These are phyloP conservation scores for Chrysogorgia sp. DNA, from an alignment of 92 coral and sea anemone genomes.

Conservation along the genomic window DNA sequence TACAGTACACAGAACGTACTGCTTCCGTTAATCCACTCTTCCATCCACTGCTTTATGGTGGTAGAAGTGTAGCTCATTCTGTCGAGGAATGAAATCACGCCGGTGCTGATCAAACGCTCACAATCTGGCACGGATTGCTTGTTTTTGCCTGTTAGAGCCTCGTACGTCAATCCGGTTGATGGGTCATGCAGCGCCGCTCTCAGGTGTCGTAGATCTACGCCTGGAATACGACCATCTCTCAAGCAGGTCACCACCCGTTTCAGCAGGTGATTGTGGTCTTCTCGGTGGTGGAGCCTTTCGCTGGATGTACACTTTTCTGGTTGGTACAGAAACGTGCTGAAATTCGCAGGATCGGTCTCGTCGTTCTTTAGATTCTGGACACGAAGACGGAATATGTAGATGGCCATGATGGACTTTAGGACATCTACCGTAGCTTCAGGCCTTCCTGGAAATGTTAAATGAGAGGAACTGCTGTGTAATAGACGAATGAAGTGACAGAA, in stretches of 20 bases:
- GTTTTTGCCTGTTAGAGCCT: slow-evolving; percentile 73
- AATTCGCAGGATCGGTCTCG: slow-evolving; percentile 64
- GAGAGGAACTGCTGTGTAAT: too few relatives aligned
- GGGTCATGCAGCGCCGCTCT: slow-evolving; percentile 67
- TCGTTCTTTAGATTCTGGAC: slow-evolving; percentile 45
- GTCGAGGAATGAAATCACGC: slow-evolving; percentile 58
- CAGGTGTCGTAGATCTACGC: slow-evolving; percentile 45
- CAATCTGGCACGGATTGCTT: slow-evolving; percentile 78
- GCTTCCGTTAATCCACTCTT: too few relatives aligned
- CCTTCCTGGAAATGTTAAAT: slow-evolving; percentile 7
- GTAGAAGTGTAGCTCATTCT: slow-evolving; percentile 29
- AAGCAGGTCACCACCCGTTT: slow-evolving; percentile 56
- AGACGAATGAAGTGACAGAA: too few relatives aligned
- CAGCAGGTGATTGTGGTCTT: slow-evolving; percentile 72
- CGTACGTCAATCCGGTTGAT: slow-evolving; percentile 69
- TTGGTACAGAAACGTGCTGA: slow-evolving; percentile 56
- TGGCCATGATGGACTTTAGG: slow-evolving; percentile 63
- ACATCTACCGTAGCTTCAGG: slow-evolving; percentile 56
- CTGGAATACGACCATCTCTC: slow-evolving; percentile 65
- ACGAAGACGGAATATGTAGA: slow-evolving; percentile 57
- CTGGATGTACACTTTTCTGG: slow-evolving; percentile 61
- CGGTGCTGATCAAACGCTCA: slow-evolving; percentile 60
- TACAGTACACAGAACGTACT: too few relatives aligned
- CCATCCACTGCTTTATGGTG: too few relatives aligned
- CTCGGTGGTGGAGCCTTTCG: slow-evolving; percentile 46